Base-by-base conservation (phyloP, 2,797 vertebrate genomes). In the Paratrypauchen microcephalus region DNA sequence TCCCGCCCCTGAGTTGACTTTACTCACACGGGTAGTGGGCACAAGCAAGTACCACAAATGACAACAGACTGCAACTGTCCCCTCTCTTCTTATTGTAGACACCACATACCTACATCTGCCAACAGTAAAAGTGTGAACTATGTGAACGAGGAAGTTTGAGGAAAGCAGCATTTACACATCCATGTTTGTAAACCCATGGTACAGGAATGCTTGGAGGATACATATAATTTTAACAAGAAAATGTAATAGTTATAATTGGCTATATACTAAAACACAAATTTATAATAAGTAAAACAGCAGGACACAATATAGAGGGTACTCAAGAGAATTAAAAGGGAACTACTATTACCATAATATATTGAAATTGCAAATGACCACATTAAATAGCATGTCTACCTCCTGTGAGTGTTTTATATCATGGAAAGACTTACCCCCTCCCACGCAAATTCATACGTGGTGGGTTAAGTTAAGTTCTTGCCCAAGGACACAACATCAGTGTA, bases 1-100 rank as follows among this genome's bases (percentile, higher is more conserved):
- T 87, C 88, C 89, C 78, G 61, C 84, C 86, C 87, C 86, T 77
- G 82, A 82, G 74, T 77, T 68, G 77, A 83, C 76, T 88, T 75
- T 82, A 76, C 81, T 82, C 66, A 77, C 70, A 84, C 83, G 75
- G 57, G 72, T 70, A 54, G n/a, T 59, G 74, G 78, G 24, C 56
- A 78, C 81, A 78, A 83, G 71, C 77, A 82, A 74, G 77, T 55
- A 79, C 80, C 82, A 73, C 55, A 64, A 72, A 81, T 58, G 80
- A 82, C 83, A 87, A 82, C 81, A 78, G 68, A 69, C 56, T 78
- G 21, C 68, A 83, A 75, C 76, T 71, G 57, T 36, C 70, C 52
- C n/a, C 24, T 57, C 32, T 23, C 16, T 55, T 57, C 72, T 61
- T 15, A 15, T 56, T 52, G 63, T 48, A 65, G 48, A 59, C 61